Base-by-base conservation (phyloP, 2,797 vertebrate species). In the Acipenser oxyrinchus region DNA sequence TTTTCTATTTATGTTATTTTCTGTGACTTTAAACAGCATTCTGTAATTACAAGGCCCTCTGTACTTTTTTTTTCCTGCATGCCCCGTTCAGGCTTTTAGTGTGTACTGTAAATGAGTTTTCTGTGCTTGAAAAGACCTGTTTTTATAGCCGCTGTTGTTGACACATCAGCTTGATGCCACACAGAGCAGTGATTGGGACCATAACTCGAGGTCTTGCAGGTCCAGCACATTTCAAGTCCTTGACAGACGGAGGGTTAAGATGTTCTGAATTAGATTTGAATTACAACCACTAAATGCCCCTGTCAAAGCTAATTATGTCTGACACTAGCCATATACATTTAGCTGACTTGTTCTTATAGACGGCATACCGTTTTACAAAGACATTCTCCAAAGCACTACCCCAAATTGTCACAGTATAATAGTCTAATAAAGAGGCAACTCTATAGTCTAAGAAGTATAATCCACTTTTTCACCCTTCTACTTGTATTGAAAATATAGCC, bases 261-360 rank as follows among this genome's bases (percentile, higher is more conserved):
- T 98, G 95, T 96, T 98, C 95, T 95, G 96, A 96, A 98, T 98
- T 96, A 99, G 95, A 99, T 98, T 99, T 97, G 95, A 98, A 97
- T 98, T 99, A 98, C 96, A 97, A 93, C 95, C 94, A 83, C 95
- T 98, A 98, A 99, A 98, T 96, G 93, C 95, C 91, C 92, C 95
- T 98, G 96, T 98, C 96, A 98, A 85, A 93, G 87, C 86, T 91
- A 79, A 92, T 99, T 97, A 98, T 74, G 74, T 84, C 89, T 95
- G 96, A 99, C 92, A 94, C 88, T 97, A 88, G 83, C 93, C 96
- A 97, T 94, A 77, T 88, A 88, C 87, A 80, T 84, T 75, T 74
- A 82, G 83, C 89, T 84, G 87, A 91, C 90, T 88, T 77, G 69
- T 78, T 92, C 86, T 85, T 90, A 87, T 85, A 89, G 78, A 84